These are phyloP conservation scores for Orchesella cincta DNA, from an alignment of 1,140 invertebrate species.

Conservation along the genomic window DNA sequence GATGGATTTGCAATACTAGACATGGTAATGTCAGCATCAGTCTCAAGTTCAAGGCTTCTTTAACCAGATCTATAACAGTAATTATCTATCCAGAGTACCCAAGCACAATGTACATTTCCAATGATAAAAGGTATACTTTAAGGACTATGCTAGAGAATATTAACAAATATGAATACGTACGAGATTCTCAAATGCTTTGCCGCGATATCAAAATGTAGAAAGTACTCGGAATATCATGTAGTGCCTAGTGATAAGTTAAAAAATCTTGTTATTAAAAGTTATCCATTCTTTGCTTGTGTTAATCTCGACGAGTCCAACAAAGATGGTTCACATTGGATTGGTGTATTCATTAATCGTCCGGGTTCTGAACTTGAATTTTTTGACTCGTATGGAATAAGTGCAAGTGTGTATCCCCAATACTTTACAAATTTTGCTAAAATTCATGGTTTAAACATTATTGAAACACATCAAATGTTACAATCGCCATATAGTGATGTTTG, in stretches of 20 bases:
- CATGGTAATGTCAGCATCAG: constrained; percentile 21
- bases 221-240: background rate
- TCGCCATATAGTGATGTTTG: background rate
- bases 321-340: constrained; percentile 36
- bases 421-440: background rate
- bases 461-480: background rate
- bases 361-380: background rate
- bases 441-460: background rate
- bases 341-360: background rate
- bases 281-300: background rate
- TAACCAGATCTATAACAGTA: constrained; percentile 8
- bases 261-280: background rate
- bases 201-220: background rate
- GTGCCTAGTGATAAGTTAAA: background rate
- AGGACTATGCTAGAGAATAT: background rate
- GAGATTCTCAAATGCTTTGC: background rate
- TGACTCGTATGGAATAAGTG: constrained; percentile 1
- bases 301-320: constrained; percentile 4
- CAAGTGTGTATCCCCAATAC: background rate
- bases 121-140: constrained; percentile 18
- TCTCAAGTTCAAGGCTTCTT: constrained; percentile 21
- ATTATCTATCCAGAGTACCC: constrained; percentile 35
- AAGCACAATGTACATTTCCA: constrained; percentile 31
- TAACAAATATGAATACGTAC: background rate
- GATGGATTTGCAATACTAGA: background rate